phyloP scores from a whole-genome alignment of 2,888 invertebrate genomes.

The Rosalia funebris region DNA sequence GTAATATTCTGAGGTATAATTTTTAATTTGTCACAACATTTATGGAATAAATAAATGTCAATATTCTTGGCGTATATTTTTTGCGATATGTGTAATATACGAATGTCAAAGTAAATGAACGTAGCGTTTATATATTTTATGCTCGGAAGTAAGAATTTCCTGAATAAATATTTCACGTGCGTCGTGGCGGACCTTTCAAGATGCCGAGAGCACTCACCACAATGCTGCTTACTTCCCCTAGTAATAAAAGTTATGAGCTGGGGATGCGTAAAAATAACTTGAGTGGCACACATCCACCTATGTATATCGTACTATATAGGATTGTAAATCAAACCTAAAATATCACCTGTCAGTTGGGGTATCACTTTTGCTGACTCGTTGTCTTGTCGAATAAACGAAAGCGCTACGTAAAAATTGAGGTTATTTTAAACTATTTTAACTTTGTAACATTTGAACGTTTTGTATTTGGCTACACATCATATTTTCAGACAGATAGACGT shows the following conservation, averaged over 20 bases:
- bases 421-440: constrained; percentile 37
- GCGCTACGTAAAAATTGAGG: constrained; percentile 36
- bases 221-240: not conserved
- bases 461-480: constrained; percentile 28
- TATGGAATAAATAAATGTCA: no score
- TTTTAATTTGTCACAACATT: no score
- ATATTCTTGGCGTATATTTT: no score
- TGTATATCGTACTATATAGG: constrained; percentile 10
- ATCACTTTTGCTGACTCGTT: constrained; percentile 45
- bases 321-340: constrained; percentile 39
- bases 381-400: constrained; percentile 42
- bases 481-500: constrained; percentile 24
- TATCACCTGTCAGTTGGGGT: constrained; percentile 38
- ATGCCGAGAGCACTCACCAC: not conserved
- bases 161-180: not conserved
- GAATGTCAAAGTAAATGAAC: no score
- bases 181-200: not conserved
- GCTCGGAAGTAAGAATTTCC: no score
- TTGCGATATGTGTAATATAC: no score
- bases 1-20: no score
- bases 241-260: constrained; percentile 17
- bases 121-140: no score
- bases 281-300: constrained; percentile 21
- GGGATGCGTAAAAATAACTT: constrained; percentile 23
- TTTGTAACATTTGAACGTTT: constrained; percentile 31